Evolutionary conservation across 2,888 invertebrate species (phyloP).

Genomic region (Torymus auratus): DNA sequence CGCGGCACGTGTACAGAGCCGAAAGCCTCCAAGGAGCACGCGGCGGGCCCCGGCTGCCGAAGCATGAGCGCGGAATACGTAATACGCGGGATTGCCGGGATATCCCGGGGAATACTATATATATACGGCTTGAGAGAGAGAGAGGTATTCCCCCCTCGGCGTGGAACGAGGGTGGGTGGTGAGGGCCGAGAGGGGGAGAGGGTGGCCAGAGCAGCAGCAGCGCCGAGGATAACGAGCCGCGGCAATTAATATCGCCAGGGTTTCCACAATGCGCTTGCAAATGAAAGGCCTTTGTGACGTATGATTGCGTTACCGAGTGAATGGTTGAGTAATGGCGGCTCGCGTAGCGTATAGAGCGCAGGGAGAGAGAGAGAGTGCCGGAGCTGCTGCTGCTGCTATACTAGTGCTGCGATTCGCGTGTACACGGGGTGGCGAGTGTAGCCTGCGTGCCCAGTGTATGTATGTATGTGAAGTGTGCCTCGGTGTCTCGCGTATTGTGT

Average conservation of each 20-base stretch:
- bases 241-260: constrained; percentile 76
- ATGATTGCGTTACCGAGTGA: constrained; percentile 77
- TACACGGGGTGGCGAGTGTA: neutral
- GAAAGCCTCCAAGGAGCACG: constrained; percentile 57
- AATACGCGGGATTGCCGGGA: constrained; percentile 68
- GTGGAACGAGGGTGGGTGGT: constrained; percentile 56
- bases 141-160: constrained; percentile 22
- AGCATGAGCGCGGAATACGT: constrained; percentile 74
- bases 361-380: neutral
- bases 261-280: constrained; percentile 77
- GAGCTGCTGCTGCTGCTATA: neutral
- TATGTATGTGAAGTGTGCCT: neutral
- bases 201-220: constrained; percentile 59
- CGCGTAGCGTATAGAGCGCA: neutral
- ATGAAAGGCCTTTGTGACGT: constrained; percentile 78
- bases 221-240: constrained; percentile 74
- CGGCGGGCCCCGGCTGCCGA: constrained; percentile 69
- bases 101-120: constrained; percentile 62
- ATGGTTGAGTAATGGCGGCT: constrained; percentile 75
- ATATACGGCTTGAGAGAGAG: constrained; percentile 29
- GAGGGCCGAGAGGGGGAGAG: constrained; percentile 54
- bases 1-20: constrained; percentile 41
- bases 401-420: neutral
- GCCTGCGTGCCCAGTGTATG: neutral
- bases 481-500: too few species aligned